A percentile compares a stretch with the other conserved stretches of the same genome.
Conservation (phyloP, 1,140 invertebrate genomes). For the Anadara kagoshimensis region DNA sequence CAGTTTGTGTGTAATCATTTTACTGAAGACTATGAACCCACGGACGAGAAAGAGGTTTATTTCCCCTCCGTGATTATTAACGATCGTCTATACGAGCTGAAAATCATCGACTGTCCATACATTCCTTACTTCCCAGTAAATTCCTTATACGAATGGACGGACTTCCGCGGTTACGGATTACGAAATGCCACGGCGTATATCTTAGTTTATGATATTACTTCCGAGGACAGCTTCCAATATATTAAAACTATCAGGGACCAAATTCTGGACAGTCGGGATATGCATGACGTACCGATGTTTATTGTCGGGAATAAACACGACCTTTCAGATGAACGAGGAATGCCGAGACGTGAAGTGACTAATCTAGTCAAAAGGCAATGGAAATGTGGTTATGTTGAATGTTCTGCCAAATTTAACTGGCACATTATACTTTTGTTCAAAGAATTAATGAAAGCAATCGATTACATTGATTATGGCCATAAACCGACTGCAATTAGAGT, state of each 20-base stretch:
- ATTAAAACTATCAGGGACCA: constrained; percentile 91
- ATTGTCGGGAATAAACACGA: constrained; percentile 97
- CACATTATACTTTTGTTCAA: constrained; percentile 80
- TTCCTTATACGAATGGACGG: constrained; percentile 86
- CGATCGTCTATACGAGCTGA: constrained; percentile 88
- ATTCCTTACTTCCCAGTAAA: constrained; percentile 90
- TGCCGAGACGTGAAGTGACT: constrained; percentile 80
- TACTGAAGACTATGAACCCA: constrained; percentile 85
- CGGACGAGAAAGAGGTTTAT: constrained; percentile 84
- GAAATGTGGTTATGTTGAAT: constrained; percentile 93
- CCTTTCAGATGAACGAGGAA: constrained; percentile 73
- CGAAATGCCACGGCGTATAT: constrained; percentile 93
- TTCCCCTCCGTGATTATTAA: constrained; percentile 89
- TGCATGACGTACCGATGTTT: constrained; percentile 91
- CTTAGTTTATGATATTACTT: constrained; percentile 93
- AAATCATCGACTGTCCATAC: constrained; percentile 87
- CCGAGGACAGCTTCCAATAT: constrained; percentile 92
- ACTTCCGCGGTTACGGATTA: constrained; percentile 82
- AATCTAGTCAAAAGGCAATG: constrained; percentile 95
- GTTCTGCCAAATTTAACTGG: constrained; percentile 94
- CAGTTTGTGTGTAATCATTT: constrained; percentile 93
- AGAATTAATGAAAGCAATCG: constrained; percentile 80
- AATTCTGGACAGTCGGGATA: constrained; percentile 91
- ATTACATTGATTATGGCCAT: constrained; percentile 73
- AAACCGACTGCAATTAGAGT: constrained; percentile 68